Conservation (phyloP, 2,888 invertebrate genomes). For the Leucozona laternaria region DNA sequence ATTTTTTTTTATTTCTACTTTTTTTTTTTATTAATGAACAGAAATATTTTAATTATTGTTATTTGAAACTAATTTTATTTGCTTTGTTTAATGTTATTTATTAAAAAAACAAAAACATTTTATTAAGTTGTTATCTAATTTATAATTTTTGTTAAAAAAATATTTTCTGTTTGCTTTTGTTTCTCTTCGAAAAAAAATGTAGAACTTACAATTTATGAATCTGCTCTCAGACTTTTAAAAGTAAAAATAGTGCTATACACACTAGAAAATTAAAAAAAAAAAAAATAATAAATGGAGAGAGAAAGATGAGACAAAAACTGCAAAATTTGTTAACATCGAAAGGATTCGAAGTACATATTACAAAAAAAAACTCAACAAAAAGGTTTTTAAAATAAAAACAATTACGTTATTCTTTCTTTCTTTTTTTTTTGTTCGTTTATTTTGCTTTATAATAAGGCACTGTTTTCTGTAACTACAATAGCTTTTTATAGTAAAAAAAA, state of each 20-base stretch:
- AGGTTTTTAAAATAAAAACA: slow-evolving; percentile 55
- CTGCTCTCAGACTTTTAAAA: slow-evolving; percentile 53
- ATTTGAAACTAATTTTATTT: slow-evolving; percentile 26
- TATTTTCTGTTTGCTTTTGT: slow-evolving; percentile 57
- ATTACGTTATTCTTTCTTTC: slow-evolving; percentile 50
- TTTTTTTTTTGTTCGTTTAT: slow-evolving; percentile 60
- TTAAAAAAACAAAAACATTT: slow-evolving; percentile 39
- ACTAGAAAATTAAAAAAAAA: slow-evolving; percentile 38
- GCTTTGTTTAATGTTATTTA: slow-evolving; percentile 73
- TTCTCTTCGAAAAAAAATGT: slow-evolving; percentile 66
- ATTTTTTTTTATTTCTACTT: slow-evolving; percentile 67
- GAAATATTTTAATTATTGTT: slow-evolving; percentile 42
- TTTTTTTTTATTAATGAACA: slow-evolving; percentile 45
- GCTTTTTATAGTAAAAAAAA: background rate
- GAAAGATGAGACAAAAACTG: slow-evolving; percentile 59
- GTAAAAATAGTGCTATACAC: slow-evolving; percentile 50
- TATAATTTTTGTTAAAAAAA: slow-evolving; percentile 57
- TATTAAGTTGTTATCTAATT: slow-evolving; percentile 68
- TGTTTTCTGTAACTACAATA: slow-evolving; percentile 34
- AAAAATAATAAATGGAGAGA: too few relatives aligned
- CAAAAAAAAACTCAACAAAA: slow-evolving; percentile 48
- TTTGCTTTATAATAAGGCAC: slow-evolving; percentile 41
- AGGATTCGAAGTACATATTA: slow-evolving; percentile 48
- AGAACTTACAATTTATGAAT: slow-evolving; percentile 75
- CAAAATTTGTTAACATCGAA: slow-evolving; percentile 60